phyloP scores from a whole-genome alignment of 1,140 invertebrate species.

The Zaprionus capensis region DNA sequence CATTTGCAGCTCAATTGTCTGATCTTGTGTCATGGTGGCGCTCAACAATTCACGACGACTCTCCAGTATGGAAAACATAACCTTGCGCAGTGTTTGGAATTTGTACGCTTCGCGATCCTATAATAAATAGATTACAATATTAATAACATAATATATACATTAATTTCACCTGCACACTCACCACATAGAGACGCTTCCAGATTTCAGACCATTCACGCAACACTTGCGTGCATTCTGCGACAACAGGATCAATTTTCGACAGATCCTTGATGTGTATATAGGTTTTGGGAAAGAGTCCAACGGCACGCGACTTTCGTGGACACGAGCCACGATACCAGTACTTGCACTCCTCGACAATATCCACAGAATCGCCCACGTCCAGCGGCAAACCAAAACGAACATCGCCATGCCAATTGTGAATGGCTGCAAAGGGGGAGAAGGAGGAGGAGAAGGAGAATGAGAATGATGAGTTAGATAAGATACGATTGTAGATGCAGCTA shows the following conservation, averaged over 20 bases:
- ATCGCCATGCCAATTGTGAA: conserved; percentile 95
- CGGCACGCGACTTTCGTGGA: conserved; percentile 90
- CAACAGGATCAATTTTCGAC: conserved; percentile 94
- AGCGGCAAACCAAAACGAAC: conserved; percentile 91
- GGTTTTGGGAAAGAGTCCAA: conserved; percentile 93
- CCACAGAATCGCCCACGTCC: conserved; percentile 95
- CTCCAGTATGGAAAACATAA: conserved; percentile 95
- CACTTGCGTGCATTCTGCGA: conserved; percentile 94
- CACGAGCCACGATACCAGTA: conserved; percentile 94
- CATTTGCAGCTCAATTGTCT: conserved; percentile 92
- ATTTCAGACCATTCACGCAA: conserved; percentile 96
- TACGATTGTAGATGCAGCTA: conserved; percentile 15
- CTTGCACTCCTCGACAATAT: conserved; percentile 94
- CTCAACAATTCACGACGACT: conserved; percentile 92
- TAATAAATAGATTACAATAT: conserved; percentile 44
- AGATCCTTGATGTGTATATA: conserved; percentile 90
- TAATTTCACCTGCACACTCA: conserved; percentile 77
- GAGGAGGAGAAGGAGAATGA: not conserved
- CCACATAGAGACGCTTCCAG: conserved; percentile 96
- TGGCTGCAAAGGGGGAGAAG: conserved; percentile 86
- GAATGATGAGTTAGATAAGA: conserved; percentile 6
- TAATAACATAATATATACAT: not conserved
- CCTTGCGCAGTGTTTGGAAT: conserved; percentile 92
- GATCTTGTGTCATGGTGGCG: conserved; percentile 95
- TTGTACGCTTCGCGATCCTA: conserved; percentile 93